Base-by-base conservation (phyloP, 2,797 vertebrate genomes). In the Crypturellus tataupa region DNA sequence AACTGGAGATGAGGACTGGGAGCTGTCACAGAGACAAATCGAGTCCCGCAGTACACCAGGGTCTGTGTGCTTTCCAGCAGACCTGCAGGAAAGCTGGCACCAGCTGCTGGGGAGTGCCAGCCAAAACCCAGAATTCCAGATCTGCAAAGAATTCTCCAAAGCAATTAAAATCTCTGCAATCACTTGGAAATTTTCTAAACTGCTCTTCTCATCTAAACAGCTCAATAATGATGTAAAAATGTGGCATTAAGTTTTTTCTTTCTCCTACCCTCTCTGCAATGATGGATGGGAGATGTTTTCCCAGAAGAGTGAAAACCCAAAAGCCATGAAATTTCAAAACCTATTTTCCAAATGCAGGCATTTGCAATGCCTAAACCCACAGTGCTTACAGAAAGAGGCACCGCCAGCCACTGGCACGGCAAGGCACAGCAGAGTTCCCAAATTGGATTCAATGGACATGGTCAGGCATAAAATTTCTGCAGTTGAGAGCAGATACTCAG, bases 71-170 rank as follows among this genome's bases (percentile, higher is more conserved):
- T 79, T 94, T n/a, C 42, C 71, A 82, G 47, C 59, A 82, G 85
- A 81, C 63, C 75, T 73, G 70, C 64, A 78, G 83, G 79, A 85
- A 94, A 85, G 59, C 40, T 89, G 87, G 72, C 72, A 93, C 73
- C 40, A 89, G 53, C 65, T 91, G 78, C 68, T 65, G 79, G 25
- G 40, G 49, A 95, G 53, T 20, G 49, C 44, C 72, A 89, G 79
- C 46, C 51, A 63, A 63, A 55, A 31, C n/a, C 0, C 39, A 87
- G 60, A 88, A 82, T 37, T 64, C 35, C 8, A 1, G 35, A 81
- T 79, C 60, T 73, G 51, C 59, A 91, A 59, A 71, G 56, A 62
- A 31, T 76, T 84, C 80, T 91, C 70, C 73, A 80, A 67, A 77
- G 33, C 84, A 76, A 79, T n/a, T 1, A 64, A 82, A 86, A 64